phyloP scores from a whole-genome alignment of 2,888 invertebrate species.

The Drosophila acutilabella region DNA sequence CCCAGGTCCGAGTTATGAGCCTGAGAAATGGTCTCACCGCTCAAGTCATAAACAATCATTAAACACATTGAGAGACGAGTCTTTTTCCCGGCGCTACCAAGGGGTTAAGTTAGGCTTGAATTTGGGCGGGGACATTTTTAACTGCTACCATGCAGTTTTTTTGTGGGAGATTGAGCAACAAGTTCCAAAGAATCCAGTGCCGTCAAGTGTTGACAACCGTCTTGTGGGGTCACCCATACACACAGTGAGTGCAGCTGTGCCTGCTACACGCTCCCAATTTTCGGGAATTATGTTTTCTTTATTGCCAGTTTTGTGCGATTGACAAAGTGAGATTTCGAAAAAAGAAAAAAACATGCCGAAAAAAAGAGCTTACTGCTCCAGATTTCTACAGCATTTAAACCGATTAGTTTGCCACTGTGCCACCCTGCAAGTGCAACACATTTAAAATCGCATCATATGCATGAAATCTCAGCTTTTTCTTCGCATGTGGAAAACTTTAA shows the following conservation, averaged over 20 bases:
- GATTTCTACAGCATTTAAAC: conserved; percentile 53
- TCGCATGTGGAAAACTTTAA: conserved; percentile 9
- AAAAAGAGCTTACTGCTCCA: conserved; percentile 47
- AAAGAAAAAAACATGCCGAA: neutral
- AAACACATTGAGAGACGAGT: conserved; percentile 42
- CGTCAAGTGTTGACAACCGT: conserved; percentile 68
- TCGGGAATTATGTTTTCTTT: conserved; percentile 61
- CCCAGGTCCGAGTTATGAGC: conserved; percentile 62
- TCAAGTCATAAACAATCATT: conserved; percentile 75
- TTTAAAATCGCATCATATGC: conserved; percentile 3
- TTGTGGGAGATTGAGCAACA: conserved; percentile 48
- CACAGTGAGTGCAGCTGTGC: conserved; percentile 26
- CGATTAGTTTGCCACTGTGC: conserved; percentile 46
- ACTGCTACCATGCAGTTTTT: conserved; percentile 17
- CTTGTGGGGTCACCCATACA: conserved; percentile 64
- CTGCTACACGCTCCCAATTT: conserved; percentile 38
- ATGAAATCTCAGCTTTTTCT: conserved; percentile 19
- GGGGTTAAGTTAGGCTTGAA: neutral
- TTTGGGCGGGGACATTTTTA: conserved; percentile 11
- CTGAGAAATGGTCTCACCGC: conserved; percentile 63
- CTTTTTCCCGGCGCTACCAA: conserved; percentile 57
- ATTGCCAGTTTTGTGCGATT: conserved; percentile 53
- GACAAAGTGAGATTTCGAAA: conserved; percentile 34
- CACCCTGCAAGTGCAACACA: conserved; percentile 25
- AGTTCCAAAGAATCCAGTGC: conserved; percentile 66